Conservation (phyloP, 2,113 vertebrate genomes). For the Romanogobio albipinnatus region DNA sequence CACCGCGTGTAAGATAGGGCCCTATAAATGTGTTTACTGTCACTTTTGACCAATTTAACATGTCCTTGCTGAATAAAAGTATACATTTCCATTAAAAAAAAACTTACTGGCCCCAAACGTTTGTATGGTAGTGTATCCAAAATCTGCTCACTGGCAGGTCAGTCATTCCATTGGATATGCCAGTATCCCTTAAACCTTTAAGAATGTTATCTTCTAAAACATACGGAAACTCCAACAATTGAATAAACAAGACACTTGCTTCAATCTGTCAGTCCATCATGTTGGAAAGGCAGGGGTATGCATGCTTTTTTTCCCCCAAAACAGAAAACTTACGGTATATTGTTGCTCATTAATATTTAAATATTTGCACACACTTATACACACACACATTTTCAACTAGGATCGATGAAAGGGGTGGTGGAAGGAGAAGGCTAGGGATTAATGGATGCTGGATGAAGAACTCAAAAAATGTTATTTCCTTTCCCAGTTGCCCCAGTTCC, state of each 20-base stretch:
- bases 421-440: background rate
- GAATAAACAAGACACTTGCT: background rate
- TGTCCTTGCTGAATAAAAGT: background rate
- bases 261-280: constrained; percentile 8
- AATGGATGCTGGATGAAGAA: constrained; percentile 46
- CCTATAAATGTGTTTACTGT: background rate
- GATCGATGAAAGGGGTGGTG: background rate
- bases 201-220: background rate
- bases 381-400: background rate
- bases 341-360: constrained; percentile 37
- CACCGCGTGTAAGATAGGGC: too few relatives aligned
- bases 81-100: background rate
- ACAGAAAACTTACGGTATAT: constrained; percentile 16
- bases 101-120: background rate
- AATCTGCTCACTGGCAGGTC: background rate
- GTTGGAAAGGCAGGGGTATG: background rate
- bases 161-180: background rate
- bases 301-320: constrained; percentile 25
- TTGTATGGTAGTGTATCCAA: background rate
- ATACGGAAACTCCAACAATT: constrained; percentile 20
- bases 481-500: background rate
- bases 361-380: constrained; percentile 14
- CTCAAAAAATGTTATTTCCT: constrained; percentile 60
- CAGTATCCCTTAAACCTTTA: background rate
- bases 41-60: background rate